Conservation (phyloP, 2,113 vertebrate species). For the Phaetusa simplex region DNA sequence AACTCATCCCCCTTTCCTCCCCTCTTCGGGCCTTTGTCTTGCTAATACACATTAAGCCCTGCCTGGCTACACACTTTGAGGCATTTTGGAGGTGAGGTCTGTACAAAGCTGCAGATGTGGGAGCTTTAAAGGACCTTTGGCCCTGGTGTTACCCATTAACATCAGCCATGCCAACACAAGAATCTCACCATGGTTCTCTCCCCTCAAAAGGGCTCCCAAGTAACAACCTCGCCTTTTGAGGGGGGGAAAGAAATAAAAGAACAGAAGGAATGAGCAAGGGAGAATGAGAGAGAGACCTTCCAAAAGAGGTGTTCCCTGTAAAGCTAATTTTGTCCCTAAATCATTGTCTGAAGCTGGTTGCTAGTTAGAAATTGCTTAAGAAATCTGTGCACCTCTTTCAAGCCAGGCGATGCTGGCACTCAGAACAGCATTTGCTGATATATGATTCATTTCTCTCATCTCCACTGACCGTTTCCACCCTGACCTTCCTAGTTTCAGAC, state of each 20-base stretch:
- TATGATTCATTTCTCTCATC: constrained; percentile 34
- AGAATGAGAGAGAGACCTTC: constrained; percentile 52
- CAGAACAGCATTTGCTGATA: not conserved
- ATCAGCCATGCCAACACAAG: constrained; percentile 61
- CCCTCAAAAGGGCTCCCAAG: constrained; percentile 59
- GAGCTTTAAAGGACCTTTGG: constrained; percentile 75
- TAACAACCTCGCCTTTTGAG: constrained; percentile 53
- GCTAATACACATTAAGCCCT: constrained; percentile 80
- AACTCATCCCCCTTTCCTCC: constrained; percentile 73
- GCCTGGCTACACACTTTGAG: constrained; percentile 83
- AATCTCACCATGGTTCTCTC: constrained; percentile 60
- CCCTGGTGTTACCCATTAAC: constrained; percentile 71
- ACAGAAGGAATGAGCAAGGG: constrained; percentile 32
- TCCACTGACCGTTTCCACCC: constrained; percentile 37
- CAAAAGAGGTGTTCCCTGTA: constrained; percentile 58
- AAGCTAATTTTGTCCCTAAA: constrained; percentile 58
- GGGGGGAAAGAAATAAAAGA: not conserved
- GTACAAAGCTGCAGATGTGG: constrained; percentile 83
- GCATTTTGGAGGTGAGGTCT: constrained; percentile 73
- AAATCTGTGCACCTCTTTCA: constrained; percentile 42
- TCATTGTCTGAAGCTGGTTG: constrained; percentile 30
- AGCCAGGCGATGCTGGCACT: not conserved
- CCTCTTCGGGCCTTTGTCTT: constrained; percentile 75
- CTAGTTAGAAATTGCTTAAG: constrained; percentile 33
- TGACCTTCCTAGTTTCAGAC: constrained; percentile 35